Base-by-base conservation (phyloP, 2,888 invertebrate species). In the Phrixothrix hirtus region DNA sequence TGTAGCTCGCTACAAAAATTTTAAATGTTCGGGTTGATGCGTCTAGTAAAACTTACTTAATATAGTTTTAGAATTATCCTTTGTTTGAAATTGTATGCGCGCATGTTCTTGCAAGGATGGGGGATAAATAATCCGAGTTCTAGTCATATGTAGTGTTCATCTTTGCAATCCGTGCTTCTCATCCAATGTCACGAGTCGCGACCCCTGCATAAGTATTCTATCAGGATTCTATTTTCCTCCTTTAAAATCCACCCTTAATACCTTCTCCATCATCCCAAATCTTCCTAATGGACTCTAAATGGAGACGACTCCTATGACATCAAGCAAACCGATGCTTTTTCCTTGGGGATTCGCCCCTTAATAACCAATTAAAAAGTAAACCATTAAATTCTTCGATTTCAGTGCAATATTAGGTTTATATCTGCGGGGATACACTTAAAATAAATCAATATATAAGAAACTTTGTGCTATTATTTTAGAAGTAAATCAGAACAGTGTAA, bases 201-300 rank as follows among this genome's bases (percentile, higher is more conserved):
- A 50, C 58, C 53, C 57, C 58, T 45, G 46, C 61, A 52, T 49
- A 59, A 52, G 53, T 59, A 64, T 60, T 65, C 67, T 66, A 69
- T 68, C 65, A 67, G 65, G 62, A 70, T 66, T 68, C 68, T 61
- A 64, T 65, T 63, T 64, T 50, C 57, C 58, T 41, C 49, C 55
- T 56, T 57, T 52, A 48, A 58, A 56, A 58, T 39, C 56, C 55
- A 49, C 55, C 57, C 62, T 56, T 67, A 69, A 70, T 68, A 70
- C 69, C 67, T 67, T 66, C 66, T 67, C 65, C 67, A 64, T 64
- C 65, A 63, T 66, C 60, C 63, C 58, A 67, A 70, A 70, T 73
- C 69, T 67, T 67, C 66, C 71, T 73, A 72, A 74, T 74, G 74
- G 74, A 74, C 69, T 68, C 69, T 70, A 71, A 73, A 72, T 71